phyloP scores from a whole-genome alignment of 2,888 invertebrate genomes.

The Trileptium ribeirensis region DNA sequence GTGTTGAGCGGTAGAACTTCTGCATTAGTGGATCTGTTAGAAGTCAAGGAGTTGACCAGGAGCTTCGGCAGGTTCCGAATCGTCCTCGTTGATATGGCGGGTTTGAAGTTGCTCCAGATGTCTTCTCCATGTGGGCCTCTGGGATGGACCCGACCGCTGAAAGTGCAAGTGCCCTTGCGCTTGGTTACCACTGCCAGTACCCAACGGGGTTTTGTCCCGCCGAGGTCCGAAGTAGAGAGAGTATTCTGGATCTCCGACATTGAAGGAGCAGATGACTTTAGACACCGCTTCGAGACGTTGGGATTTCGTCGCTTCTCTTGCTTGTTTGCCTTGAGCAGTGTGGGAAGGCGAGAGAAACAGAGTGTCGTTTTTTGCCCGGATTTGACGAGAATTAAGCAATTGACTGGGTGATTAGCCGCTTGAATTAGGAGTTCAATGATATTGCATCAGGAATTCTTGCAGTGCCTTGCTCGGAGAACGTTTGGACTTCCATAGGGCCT shows the following conservation, averaged over 20 bases:
- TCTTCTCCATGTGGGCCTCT: slow-evolving; percentile 25
- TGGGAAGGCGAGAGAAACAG: slow-evolving; percentile 18
- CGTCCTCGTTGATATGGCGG: slow-evolving; percentile 17
- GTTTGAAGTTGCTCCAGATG: slow-evolving; percentile 23
- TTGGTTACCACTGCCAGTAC: slow-evolving; percentile 22
- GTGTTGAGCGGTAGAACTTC: too few species aligned
- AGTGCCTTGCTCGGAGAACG: slow-evolving; percentile 24
- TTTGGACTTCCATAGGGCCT: slow-evolving; percentile 26
- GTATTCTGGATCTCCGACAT: slow-evolving; percentile 2
- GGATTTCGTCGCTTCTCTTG: slow-evolving; percentile 16
- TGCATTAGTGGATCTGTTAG: too few species aligned
- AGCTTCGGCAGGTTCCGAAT: neutral
- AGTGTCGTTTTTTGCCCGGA: neutral
- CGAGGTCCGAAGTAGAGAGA: slow-evolving; percentile 20
- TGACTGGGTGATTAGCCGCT: slow-evolving; percentile 25
- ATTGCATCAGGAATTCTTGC: slow-evolving; percentile 29
- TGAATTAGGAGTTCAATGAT: slow-evolving; percentile 3
- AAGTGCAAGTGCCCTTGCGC: slow-evolving; percentile 13
- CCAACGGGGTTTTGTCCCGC: slow-evolving; percentile 18
- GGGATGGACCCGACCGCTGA: slow-evolving; percentile 22
- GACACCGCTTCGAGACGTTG: neutral
- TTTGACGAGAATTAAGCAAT: slow-evolving; percentile 20
- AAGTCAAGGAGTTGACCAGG: too few species aligned
- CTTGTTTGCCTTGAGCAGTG: slow-evolving; percentile 21
- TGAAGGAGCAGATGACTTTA: neutral